phyloP scores from a whole-genome alignment of 2,888 invertebrate genomes.

The Phaedon cochleariae region DNA sequence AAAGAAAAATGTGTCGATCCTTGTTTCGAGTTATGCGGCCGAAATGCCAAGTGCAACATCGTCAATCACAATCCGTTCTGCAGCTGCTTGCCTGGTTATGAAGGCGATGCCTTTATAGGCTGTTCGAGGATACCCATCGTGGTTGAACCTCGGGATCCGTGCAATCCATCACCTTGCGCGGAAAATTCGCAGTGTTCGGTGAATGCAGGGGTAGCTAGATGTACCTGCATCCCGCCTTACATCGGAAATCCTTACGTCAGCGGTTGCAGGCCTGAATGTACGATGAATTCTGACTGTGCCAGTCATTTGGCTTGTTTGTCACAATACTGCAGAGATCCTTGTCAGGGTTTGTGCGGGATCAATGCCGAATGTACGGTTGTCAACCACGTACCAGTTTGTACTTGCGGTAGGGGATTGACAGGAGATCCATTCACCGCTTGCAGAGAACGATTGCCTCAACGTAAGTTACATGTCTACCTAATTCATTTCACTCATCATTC shows the following conservation, averaged over 20 bases:
- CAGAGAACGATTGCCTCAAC: conserved; percentile 65
- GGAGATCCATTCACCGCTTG: conserved; percentile 88
- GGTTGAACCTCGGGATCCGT: conserved; percentile 67
- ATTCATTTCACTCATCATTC: not conserved
- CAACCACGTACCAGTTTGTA: conserved; percentile 84
- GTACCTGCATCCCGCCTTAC: conserved; percentile 88
- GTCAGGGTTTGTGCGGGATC: conserved; percentile 82
- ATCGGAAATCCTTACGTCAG: conserved; percentile 87
- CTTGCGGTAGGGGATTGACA: conserved; percentile 77
- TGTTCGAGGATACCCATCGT: conserved; percentile 68
- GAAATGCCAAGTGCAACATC: conserved; percentile 80
- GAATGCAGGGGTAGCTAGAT: conserved; percentile 74
- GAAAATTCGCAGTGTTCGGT: conserved; percentile 83
- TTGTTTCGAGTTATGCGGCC: conserved; percentile 80
- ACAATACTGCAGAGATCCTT: conserved; percentile 87
- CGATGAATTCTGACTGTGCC: conserved; percentile 82
- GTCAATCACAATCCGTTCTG: conserved; percentile 84
- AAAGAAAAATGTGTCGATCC: conserved; percentile 85
- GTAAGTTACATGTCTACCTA: too few species aligned
- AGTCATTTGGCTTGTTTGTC: conserved; percentile 81
- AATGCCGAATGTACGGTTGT: conserved; percentile 85
- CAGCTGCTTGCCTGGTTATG: conserved; percentile 78
- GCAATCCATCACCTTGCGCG: conserved; percentile 83
- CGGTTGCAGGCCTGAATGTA: conserved; percentile 87
- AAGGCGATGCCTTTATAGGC: conserved; percentile 86